phyloP scores from a whole-genome alignment of 2,113 vertebrate genomes.

The Leptosomus discolor region DNA sequence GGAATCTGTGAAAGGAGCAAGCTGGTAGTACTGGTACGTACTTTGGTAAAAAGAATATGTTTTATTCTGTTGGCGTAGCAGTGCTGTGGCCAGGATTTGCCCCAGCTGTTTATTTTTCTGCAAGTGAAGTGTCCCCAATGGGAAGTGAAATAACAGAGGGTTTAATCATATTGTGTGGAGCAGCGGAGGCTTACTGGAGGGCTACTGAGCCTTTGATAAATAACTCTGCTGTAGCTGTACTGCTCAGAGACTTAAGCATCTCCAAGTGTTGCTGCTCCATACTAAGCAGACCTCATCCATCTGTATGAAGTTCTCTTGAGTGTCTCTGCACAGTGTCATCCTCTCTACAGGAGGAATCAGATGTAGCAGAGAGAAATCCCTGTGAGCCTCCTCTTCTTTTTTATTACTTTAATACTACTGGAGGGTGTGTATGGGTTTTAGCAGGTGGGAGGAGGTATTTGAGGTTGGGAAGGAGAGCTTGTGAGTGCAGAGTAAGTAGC shows the following conservation, averaged over 20 bases:
- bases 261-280: background rate
- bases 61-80: background rate
- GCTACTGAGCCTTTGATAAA: background rate
- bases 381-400: background rate
- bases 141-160: background rate
- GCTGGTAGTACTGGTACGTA: conserved; percentile 88
- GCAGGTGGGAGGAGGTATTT: background rate
- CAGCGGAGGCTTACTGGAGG: background rate
- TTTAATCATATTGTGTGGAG: background rate
- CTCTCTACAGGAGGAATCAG: background rate
- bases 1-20: conserved; percentile 91
- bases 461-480: background rate
- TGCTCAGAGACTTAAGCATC: background rate
- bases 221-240: background rate
- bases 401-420: background rate
- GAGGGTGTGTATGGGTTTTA: background rate
- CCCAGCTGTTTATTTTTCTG: background rate
- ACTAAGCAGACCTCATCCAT: background rate
- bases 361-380: background rate
- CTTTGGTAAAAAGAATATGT: background rate
- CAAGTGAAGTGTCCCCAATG: background rate
- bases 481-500: background rate
- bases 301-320: background rate
- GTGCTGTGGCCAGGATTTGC: background rate
- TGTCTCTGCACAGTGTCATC: background rate